Percentiles rank a stretch among this genome's conserved stretches.
These are phyloP conservation scores for Halcyon senegalensis DNA, from an alignment of 2,113 vertebrate genomes.

Conservation along the genomic window DNA sequence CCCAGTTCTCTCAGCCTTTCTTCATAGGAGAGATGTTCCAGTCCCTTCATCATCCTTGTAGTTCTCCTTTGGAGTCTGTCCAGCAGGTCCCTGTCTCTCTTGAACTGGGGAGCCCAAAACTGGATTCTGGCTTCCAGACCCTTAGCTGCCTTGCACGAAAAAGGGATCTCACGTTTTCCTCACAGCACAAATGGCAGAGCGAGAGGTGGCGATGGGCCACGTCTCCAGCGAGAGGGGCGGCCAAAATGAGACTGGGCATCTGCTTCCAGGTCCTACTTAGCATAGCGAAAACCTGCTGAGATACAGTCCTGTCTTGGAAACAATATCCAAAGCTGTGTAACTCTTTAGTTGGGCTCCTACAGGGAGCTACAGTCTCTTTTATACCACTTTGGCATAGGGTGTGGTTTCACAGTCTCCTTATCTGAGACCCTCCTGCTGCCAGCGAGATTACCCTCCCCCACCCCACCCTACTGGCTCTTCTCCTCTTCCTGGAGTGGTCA, in stretches of 20 bases:
- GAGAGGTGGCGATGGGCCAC: neutral
- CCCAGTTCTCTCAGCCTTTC: too few species aligned
- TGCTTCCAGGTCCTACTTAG: neutral
- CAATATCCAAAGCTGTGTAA: neutral
- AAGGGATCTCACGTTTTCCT: neutral
- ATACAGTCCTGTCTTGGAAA: neutral
- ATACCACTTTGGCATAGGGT: neutral
- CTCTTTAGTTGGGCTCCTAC: neutral
- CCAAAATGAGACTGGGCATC: neutral
- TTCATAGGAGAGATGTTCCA: too few species aligned
- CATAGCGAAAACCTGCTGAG: neutral
- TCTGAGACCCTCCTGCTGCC: neutral
- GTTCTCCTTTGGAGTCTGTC: too few species aligned
- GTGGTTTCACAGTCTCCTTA: neutral
- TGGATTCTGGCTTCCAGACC: neutral
- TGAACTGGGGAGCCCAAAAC: too few species aligned
- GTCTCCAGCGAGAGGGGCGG: neutral
- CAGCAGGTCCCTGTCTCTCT: too few species aligned
- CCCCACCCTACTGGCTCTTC: neutral
- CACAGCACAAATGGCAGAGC: neutral
- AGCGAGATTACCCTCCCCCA: neutral
- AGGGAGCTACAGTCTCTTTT: neutral
- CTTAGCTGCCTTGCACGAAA: neutral
- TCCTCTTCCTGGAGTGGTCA: neutral
- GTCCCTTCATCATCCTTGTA: too few species aligned